A percentile compares a stretch with the other conserved stretches of the same genome.
These are phyloP conservation scores for Dicyrtomina minuta DNA, from an alignment of 2,888 invertebrate genomes.

Conservation along the genomic window DNA sequence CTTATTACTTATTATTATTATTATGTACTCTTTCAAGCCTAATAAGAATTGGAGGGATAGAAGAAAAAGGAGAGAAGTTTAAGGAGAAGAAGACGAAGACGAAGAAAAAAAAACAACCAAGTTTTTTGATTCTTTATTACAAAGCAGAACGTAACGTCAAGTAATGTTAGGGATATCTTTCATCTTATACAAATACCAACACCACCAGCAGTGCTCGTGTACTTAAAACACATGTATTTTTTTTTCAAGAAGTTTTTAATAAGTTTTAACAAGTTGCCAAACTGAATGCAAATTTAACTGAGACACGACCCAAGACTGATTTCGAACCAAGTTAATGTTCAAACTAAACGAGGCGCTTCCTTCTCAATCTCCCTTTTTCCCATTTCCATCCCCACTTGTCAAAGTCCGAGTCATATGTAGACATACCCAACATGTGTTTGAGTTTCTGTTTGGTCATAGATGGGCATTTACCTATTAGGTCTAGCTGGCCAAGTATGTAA, in stretches of 20 bases:
- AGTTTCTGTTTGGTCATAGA: neutral
- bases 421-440: neutral
- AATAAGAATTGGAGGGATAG: neutral
- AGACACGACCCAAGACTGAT: slow-evolving; percentile 17
- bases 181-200: too few species aligned
- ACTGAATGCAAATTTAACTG: slow-evolving; percentile 27
- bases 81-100: neutral
- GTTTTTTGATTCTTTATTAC: too few species aligned
- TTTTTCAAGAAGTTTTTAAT: slow-evolving; percentile 21
- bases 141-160: too few species aligned
- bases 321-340: neutral
- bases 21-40: slow-evolving; percentile 15
- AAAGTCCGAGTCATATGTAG: neutral
- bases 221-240: slow-evolving; percentile 5
- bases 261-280: slow-evolving; percentile 26
- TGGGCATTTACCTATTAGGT: slow-evolving; percentile 13
- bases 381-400: neutral
- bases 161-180: too few species aligned
- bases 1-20: too few species aligned
- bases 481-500: slow-evolving; percentile 7
- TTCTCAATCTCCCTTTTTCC: neutral
- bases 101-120: neutral
- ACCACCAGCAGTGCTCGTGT: too few species aligned
- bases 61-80: neutral
- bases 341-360: too few species aligned